Evolutionary conservation across 2,888 invertebrate genomes (phyloP).

Genomic region (Aphodius sticticus): DNA sequence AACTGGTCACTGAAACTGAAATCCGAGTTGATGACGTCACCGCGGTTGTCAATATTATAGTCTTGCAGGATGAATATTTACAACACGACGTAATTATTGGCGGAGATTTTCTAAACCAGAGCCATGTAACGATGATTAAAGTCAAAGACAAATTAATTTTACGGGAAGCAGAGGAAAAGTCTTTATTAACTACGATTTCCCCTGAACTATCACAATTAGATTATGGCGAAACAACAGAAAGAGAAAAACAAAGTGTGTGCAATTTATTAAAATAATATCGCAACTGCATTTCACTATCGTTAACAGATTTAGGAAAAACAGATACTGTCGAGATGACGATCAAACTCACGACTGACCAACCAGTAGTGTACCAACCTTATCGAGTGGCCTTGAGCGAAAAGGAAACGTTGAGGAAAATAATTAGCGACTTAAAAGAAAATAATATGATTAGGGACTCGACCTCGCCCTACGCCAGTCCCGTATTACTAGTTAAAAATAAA

Average conservation of each 20-base stretch:
- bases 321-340: slow-evolving; percentile 8
- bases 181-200: background rate
- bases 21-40: background rate
- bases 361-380: slow-evolving; percentile 38
- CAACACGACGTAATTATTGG: background rate
- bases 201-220: background rate
- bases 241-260: background rate
- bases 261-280: background rate
- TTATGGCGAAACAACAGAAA: background rate
- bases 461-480: slow-evolving; percentile 15
- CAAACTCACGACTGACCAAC: slow-evolving; percentile 7
- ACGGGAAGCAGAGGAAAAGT: background rate
- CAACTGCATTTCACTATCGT: slow-evolving; percentile 4
- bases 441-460: slow-evolving; percentile 27
- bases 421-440: slow-evolving; percentile 24
- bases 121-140: slow-evolving; percentile 4
- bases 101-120: background rate
- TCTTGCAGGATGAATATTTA: background rate
- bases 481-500: slow-evolving; percentile 31
- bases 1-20: background rate
- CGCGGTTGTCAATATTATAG: background rate
- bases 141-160: background rate
- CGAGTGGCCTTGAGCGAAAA: slow-evolving; percentile 38
- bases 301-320: background rate
- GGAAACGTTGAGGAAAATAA: slow-evolving; percentile 36